These are phyloP conservation scores for Dilophus febrilis DNA, from an alignment of 2,888 invertebrate species.

Conservation along the genomic window DNA sequence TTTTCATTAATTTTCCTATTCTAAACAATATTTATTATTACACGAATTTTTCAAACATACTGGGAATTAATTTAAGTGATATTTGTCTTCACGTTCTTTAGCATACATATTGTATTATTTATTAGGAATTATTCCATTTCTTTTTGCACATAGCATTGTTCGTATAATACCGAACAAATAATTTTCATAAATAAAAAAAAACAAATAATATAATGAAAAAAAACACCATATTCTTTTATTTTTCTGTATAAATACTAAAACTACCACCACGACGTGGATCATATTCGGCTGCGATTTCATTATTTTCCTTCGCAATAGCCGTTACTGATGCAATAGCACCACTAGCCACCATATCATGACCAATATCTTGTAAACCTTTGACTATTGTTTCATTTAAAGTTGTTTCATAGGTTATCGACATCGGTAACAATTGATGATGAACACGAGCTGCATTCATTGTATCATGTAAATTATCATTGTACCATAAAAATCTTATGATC, in stretches of 20 bases:
- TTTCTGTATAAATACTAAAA: conserved; percentile 5
- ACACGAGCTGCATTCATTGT: conserved; percentile 55
- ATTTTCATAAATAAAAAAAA: too few species aligned
- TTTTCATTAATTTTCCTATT: too few species aligned
- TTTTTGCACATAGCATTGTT: too few species aligned
- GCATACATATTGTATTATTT: too few species aligned
- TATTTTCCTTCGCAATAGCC: conserved; percentile 1
- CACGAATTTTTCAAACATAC: too few species aligned
- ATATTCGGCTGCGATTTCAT: background rate
- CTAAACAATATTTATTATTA: too few species aligned
- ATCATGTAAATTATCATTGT: conserved; percentile 42
- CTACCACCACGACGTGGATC: conserved; percentile 3
- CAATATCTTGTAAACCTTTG: background rate
- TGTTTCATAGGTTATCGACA: conserved; percentile 48
- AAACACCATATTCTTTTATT: too few species aligned
- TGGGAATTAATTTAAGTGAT: too few species aligned
- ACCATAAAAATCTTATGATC: conserved; percentile 46
- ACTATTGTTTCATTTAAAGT: conserved; percentile 16
- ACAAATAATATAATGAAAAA: too few species aligned
- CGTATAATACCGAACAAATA: too few species aligned
- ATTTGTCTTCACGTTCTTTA: too few species aligned
- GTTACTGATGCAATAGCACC: conserved; percentile 6
- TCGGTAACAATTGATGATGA: conserved; percentile 77
- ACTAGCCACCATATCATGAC: background rate
- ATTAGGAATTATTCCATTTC: too few species aligned